These are phyloP conservation scores for Sebastes elongatus DNA, from an alignment of 2,797 vertebrate species.

Conservation along the genomic window DNA sequence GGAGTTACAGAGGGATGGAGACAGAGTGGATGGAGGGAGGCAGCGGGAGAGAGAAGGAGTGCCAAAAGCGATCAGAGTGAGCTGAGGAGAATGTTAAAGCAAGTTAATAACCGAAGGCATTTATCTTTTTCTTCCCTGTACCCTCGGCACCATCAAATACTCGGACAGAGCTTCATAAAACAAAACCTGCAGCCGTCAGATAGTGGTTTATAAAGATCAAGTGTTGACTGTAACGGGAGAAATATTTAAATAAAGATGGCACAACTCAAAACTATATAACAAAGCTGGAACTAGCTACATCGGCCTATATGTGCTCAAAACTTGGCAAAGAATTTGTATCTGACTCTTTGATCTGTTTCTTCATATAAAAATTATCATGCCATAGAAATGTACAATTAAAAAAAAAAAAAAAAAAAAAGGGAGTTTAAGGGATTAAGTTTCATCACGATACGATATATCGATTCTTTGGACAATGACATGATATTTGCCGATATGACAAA, in stretches of 20 bases:
- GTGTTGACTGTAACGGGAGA: neutral
- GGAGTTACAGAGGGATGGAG: conserved; percentile 46
- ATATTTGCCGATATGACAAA: too few relatives aligned
- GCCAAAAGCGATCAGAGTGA: conserved; percentile 43
- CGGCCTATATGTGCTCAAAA: neutral
- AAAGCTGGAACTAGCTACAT: neutral
- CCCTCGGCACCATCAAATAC: conserved; percentile 22
- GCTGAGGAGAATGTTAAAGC: conserved; percentile 41
- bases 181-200: neutral
- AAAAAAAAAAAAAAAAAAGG: neutral
- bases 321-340: neutral
- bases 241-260: neutral
- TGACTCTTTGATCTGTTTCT: neutral
- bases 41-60: conserved; percentile 7
- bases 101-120: conserved; percentile 49
- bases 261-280: neutral
- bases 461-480: too few relatives aligned
- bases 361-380: neutral
- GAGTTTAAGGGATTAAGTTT: too few relatives aligned
- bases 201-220: neutral
- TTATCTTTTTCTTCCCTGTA: conserved; percentile 22
- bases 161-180: conserved; percentile 1
- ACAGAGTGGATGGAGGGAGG: conserved; percentile 20
- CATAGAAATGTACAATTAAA: neutral
- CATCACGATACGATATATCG: too few relatives aligned